Conservation (phyloP, 2,113 vertebrate genomes). For the Psephotus haematonotus region DNA sequence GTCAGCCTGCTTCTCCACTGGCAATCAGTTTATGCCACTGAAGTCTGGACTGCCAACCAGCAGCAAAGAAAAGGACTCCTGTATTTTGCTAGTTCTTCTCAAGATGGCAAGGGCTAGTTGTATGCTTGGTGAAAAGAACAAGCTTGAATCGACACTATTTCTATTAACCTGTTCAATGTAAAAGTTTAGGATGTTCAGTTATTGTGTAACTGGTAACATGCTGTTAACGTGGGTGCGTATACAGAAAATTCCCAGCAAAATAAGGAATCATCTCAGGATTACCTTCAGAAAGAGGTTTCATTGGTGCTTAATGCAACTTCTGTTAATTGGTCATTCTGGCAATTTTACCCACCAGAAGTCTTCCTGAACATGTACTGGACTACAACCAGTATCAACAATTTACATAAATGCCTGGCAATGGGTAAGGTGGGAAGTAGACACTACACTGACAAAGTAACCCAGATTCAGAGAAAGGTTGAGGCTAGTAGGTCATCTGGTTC, state of each 20-base stretch:
- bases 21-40: neutral
- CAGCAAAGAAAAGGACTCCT: neutral
- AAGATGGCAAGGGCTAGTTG: neutral
- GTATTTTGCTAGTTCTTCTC: neutral
- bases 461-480: neutral
- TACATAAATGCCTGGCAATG: neutral
- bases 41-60: neutral
- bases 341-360: neutral
- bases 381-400: neutral
- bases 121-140: neutral
- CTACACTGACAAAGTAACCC: neutral
- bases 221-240: neutral
- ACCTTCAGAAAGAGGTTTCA: neutral
- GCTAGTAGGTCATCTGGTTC: neutral
- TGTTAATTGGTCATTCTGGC: neutral
- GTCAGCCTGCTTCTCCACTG: neutral
- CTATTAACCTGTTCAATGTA: neutral
- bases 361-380: neutral
- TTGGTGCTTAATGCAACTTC: neutral
- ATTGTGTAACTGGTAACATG: neutral
- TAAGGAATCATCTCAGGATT: neutral
- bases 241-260: neutral
- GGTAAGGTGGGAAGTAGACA: neutral
- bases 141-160: neutral
- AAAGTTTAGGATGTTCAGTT: neutral